Percentiles rank a stretch among this genome's conserved stretches.
phyloP scores from a whole-genome alignment of 2,888 invertebrate genomes.

The Aphidius colemani region DNA sequence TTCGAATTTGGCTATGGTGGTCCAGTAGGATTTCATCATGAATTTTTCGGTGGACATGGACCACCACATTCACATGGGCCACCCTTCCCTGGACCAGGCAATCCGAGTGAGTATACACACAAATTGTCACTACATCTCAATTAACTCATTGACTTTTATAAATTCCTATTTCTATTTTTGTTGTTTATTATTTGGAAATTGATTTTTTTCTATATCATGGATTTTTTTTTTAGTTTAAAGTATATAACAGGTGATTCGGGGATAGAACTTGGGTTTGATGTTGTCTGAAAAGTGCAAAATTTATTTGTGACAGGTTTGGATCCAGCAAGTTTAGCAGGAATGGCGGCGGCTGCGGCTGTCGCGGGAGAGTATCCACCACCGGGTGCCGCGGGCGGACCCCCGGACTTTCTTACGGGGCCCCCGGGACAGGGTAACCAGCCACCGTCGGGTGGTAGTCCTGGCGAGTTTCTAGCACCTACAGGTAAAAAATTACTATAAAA shows the following conservation, averaged over 20 bases:
- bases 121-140: background rate
- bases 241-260: conserved; percentile 33
- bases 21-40: conserved; percentile 84
- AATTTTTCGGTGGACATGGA: conserved; percentile 73
- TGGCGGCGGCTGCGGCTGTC: conserved; percentile 56
- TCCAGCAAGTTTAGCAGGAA: conserved; percentile 57
- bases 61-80: conserved; percentile 76
- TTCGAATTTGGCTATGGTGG: conserved; percentile 89
- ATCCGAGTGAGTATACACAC: conserved; percentile 51
- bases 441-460: conserved; percentile 57
- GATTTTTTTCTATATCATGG: too few relatives aligned
- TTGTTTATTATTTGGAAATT: conserved; percentile 22
- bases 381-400: conserved; percentile 57
- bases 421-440: conserved; percentile 58
- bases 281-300: conserved; percentile 49
- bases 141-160: background rate
- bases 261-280: conserved; percentile 39
- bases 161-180: background rate
- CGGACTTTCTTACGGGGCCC: conserved; percentile 58
- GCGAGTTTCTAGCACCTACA: conserved; percentile 58
- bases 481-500: conserved; percentile 39
- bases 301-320: conserved; percentile 57
- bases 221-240: conserved; percentile 6
- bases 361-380: conserved; percentile 59
- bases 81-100: conserved; percentile 60